Evolutionary conservation across 2,888 invertebrate genomes (phyloP).

Genomic region (Trachelus iudaicus): DNA sequence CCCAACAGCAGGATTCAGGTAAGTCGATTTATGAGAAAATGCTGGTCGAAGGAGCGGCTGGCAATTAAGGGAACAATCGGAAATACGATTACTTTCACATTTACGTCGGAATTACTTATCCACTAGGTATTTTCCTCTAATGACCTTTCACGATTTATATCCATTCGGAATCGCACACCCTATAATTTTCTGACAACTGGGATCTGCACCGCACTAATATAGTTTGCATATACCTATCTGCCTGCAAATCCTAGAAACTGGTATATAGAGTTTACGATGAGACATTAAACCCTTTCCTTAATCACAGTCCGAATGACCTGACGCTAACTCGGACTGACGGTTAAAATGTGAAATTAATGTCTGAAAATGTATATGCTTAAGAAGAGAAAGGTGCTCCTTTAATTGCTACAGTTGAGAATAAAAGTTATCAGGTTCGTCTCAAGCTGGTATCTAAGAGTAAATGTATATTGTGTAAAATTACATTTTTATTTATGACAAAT

Average conservation of each 20-base stretch:
- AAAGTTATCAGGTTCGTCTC: neutral
- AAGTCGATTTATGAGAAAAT: constrained; percentile 44
- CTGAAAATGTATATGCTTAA: neutral
- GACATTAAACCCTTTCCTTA: neutral
- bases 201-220: neutral
- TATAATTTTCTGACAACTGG: neutral
- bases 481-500: neutral
- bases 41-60: neutral
- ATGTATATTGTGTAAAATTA: neutral
- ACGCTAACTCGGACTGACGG: neutral
- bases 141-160: neutral
- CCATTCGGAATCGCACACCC: neutral
- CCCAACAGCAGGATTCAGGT: constrained; percentile 91
- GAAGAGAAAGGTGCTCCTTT: neutral
- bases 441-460: neutral
- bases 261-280: neutral
- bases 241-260: neutral
- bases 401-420: neutral
- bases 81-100: neutral
- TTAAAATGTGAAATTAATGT: neutral
- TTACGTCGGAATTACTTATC: neutral
- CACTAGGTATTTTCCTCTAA: neutral
- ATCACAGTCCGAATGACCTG: neutral
- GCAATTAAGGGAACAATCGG: neutral
- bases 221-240: neutral